Base-by-base conservation (phyloP, 2,888 invertebrate genomes). In the Rotaria magnacalcarata region DNA sequence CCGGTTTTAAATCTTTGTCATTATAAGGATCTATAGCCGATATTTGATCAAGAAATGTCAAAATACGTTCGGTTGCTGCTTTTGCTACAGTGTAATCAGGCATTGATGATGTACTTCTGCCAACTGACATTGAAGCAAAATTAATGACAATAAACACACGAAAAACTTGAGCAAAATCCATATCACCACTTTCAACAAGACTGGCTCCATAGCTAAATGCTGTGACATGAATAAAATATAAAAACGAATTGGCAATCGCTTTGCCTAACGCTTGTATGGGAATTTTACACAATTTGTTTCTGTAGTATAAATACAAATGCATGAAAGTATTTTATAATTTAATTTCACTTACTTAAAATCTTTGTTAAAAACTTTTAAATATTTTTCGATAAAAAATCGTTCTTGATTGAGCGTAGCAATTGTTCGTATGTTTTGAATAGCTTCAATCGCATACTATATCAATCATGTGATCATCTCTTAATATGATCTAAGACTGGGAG, bases 141-240 rank as follows among this genome's bases (percentile, higher is more conserved):
- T 11, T 67, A 34, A 67, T 11, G 11, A 11, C 34, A 34, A 14
- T 14, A 16, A 5, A n/a, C 3, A 67, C 67, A 34, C 67, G 27
- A 67, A 19, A 34, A 34, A 34, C 34, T 34, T 14, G 6, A 67
- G 5, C 14, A 27, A 34, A 11, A 6, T n/a, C 27, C 34, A 34
- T 34, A 34, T 90, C 89, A 24, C 89, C 90, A 41, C 88, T 88
- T 86, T 90, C 89, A 60, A 92, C 91, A 50, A 92, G 89, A 86
- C 91, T 90, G 7, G 91, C 91, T 21, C 92, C 92, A 87, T 91
- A 90, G 80, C 90, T 89, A 88, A 92, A 92, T 8, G 92, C 91
- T 50, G 90, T 90, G 14, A 91, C 91, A 88, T 92, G 92, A 90
- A 92, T 16, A 84, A 84, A 80, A 16, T n/a, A 47, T 14, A 47